Percentiles rank a stretch among this genome's conserved stretches.
Evolutionary conservation across 1,140 invertebrate genomes (phyloP).

Genomic region (Lamellibrachia luymesi): DNA sequence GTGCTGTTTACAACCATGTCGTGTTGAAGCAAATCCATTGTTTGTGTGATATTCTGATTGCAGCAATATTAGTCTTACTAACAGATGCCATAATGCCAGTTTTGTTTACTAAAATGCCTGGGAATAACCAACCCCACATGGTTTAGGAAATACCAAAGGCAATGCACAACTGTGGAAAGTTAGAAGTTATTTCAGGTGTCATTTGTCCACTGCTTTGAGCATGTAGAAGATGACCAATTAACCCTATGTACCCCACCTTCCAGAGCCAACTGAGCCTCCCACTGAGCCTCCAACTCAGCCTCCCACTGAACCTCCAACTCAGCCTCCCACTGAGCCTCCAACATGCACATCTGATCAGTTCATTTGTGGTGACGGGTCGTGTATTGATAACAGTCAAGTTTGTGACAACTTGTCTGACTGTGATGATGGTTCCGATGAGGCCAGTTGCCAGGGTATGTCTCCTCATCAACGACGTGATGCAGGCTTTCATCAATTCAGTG

Average conservation of each 20-base stretch:
- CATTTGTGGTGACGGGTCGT: constrained; percentile 55
- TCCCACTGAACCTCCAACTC: not conserved
- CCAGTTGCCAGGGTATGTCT: constrained; percentile 49
- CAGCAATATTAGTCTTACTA: too few relatives aligned
- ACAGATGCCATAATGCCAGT: too few relatives aligned
- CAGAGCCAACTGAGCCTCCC: not conserved
- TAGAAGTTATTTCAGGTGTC: not conserved
- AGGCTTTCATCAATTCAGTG: not conserved
- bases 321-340: constrained; percentile 9
- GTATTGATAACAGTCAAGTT: constrained; percentile 58
- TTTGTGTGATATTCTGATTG: too few relatives aligned
- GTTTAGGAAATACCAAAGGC: not conserved
- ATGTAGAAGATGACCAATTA: not conserved
- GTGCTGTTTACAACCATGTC: too few relatives aligned
- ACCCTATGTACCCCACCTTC: not conserved
- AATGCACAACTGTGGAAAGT: not conserved
- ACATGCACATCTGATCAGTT: constrained; percentile 56
- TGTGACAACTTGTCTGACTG: constrained; percentile 66
- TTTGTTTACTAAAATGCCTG: too few relatives aligned
- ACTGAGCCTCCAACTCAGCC: constrained; percentile 6
- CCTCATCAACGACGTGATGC: not conserved
- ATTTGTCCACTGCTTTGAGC: not conserved
- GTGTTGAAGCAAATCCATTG: too few relatives aligned
- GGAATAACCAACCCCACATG: not conserved
- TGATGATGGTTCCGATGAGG: constrained; percentile 65